A percentile compares a stretch with the other conserved stretches of the same genome.
Conservation (phyloP, 2,888 invertebrate genomes). For the Druceiella hillmani region DNA sequence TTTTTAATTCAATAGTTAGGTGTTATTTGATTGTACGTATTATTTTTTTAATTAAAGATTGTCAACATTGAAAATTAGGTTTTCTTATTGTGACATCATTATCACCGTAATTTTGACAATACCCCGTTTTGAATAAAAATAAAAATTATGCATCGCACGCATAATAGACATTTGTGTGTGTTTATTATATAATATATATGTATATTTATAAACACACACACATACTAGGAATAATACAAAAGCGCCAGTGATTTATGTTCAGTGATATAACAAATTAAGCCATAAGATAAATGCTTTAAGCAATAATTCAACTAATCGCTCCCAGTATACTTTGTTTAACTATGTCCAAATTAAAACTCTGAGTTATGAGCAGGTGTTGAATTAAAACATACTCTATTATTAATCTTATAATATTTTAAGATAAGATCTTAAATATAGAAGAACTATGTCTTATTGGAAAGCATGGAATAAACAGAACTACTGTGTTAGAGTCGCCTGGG, state of each 20-base stretch:
- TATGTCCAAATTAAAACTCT: slow-evolving; percentile 93
- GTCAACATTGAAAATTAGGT: too few species aligned
- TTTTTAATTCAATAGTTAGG: too few species aligned
- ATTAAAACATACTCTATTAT: slow-evolving; percentile 91
- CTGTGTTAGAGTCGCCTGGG: slow-evolving; percentile 54
- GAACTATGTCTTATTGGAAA: slow-evolving; percentile 60
- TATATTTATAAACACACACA: slow-evolving; percentile 95
- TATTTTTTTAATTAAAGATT: too few species aligned
- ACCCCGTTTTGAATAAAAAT: too few species aligned
- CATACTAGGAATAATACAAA: slow-evolving; percentile 82
- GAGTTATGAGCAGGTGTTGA: slow-evolving; percentile 95
- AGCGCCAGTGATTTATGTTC: slow-evolving; percentile 77
- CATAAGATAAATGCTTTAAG: slow-evolving; percentile 89
- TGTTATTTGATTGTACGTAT: too few species aligned
- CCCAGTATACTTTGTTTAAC: slow-evolving; percentile 85
- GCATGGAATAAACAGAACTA: slow-evolving; percentile 85
- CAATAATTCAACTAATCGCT: slow-evolving; percentile 86
- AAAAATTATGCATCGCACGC: slow-evolving; percentile 58
- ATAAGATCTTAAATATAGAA: slow-evolving; percentile 91
- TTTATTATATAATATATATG: slow-evolving; percentile 92
- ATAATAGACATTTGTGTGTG: slow-evolving; percentile 96
- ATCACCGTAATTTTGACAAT: too few species aligned
- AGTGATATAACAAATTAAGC: slow-evolving; percentile 89
- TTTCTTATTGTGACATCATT: too few species aligned
- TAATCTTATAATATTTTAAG: slow-evolving; percentile 88